Base-by-base conservation (phyloP, 2,888 invertebrate species). In the Scelioninae gen. 1 region DNA sequence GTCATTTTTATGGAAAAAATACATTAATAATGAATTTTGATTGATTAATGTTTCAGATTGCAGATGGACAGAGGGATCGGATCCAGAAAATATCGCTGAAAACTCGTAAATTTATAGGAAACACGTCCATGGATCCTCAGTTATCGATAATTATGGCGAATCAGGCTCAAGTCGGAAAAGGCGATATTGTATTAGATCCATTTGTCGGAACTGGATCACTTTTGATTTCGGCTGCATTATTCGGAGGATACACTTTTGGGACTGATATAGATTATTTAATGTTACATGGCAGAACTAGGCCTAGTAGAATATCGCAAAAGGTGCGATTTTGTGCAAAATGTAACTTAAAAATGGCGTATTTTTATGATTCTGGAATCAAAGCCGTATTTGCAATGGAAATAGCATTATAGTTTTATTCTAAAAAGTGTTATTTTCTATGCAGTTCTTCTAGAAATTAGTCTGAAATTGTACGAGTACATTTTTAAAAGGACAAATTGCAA, bases 81-180 rank as follows among this genome's bases (percentile, higher is more conserved):
- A 96, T 98, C 66, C 94, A 95, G 81, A 94, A 95, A 63, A 95
- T 97, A 84, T 97, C 98, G 0, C 92, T 99, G 38, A 98, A 98
- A 93, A 96, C 95, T 53, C 94, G 99, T 1, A 96, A 96, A 92
- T 99, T 99, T 92, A 99, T 99, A 88, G 98, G 98, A 11, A 99
- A 99, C 92, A 99, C 99, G 0, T 98, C 98, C 86, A 99, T 99
- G 99, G 99, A 99, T 92, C 96, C 99, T 0, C 97, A 97, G 88
- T 93, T 99, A 6, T 96, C 99, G 0, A 93, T 99, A 58, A 93
- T 99, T 69, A 99, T 99, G 98, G 97, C 98, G 0, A 99, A 99
- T 93, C 96, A 99, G 93, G 98, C 97, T 0, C 94, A 95, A 92
- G 95, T 97, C 5, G 92, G 93, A 68, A 87, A 93, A 0, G 96